Base-by-base conservation (phyloP, 2,113 vertebrate species). In the Lampris incognitus region DNA sequence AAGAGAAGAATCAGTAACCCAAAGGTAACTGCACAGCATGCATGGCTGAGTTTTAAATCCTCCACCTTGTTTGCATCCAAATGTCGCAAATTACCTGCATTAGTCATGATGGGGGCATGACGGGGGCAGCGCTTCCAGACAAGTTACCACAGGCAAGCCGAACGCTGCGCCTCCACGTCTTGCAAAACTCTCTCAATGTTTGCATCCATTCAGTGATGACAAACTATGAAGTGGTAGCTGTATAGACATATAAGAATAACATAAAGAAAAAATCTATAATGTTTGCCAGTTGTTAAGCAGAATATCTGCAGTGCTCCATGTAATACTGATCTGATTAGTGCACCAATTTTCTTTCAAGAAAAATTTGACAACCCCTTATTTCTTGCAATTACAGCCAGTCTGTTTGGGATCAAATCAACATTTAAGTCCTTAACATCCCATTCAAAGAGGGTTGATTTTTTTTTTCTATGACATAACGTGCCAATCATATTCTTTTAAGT, bases 61-160 rank as follows among this genome's bases (percentile, higher is more conserved):
- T 78, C 54, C 55, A 52, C 58, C 46, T 67, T 9, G 46, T 71
- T 69, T 74, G 24, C 56, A 80, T 74, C 66, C 82, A 72, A 90
- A 86, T 82, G 86, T 86, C 83, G 73, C 71, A 88, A 85, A 87
- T 80, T 85, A 83, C 76, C 61, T 39, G 63, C 55, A 79, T 92
- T 86, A 90, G 88, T 91, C 88, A 92, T 52, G 78, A 61, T 4
- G 49, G 78, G 61, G 39, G 75, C 88, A 92, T 52, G 78, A 61
- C 5, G 49, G 78, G 61, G 39, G 75, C 81, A 64, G 70, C 37
- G 69, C 80, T 76, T 55, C 59, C 76, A 87, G 87, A 74, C 90
- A 90, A 86, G 86, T 82, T 84, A 75, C 87, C 81, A 69, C 87
- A 91, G 79, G 86, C 80, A 59, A 65, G 76, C 76, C 50, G 48